phyloP scores from a whole-genome alignment of 2,797 vertebrate genomes.

The Crossoptilon crossoptilon region DNA sequence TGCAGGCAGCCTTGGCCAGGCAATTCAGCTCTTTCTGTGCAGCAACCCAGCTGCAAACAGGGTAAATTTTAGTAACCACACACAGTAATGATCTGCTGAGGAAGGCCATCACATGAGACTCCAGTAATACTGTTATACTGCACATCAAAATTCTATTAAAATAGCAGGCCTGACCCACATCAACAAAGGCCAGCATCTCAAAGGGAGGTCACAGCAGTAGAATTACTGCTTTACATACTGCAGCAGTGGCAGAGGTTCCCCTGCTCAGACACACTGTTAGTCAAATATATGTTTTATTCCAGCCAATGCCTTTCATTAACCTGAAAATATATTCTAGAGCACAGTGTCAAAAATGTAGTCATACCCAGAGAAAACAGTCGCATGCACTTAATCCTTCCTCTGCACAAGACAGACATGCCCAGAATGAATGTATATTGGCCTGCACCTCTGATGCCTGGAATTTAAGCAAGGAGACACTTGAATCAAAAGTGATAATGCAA shows the following conservation, averaged over 20 bases:
- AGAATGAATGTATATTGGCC: background rate
- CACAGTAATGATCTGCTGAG: background rate
- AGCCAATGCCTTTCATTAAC: constrained; percentile 13
- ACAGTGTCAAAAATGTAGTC: background rate
- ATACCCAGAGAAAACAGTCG: background rate
- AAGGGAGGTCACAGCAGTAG: background rate
- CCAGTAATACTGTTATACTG: background rate
- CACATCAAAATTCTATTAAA: background rate
- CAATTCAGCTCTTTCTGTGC: background rate
- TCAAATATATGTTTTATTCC: background rate
- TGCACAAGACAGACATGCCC: background rate
- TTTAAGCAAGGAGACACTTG: background rate
- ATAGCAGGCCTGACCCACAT: constrained; percentile 7
- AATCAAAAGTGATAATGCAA: background rate
- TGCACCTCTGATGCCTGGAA: background rate
- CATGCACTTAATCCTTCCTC: constrained; percentile 3
- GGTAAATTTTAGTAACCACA: background rate
- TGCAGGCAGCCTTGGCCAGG: background rate
- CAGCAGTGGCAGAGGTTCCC: background rate
- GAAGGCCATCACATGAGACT: background rate
- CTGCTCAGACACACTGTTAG: background rate
- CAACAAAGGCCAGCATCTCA: background rate
- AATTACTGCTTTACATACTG: background rate
- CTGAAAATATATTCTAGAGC: background rate
- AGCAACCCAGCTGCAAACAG: background rate